A percentile compares a stretch with the other conserved stretches of the same genome.
Conservation (phyloP, 92 coral and sea anemone genomes). For the Palythoa grandiflora region DNA sequence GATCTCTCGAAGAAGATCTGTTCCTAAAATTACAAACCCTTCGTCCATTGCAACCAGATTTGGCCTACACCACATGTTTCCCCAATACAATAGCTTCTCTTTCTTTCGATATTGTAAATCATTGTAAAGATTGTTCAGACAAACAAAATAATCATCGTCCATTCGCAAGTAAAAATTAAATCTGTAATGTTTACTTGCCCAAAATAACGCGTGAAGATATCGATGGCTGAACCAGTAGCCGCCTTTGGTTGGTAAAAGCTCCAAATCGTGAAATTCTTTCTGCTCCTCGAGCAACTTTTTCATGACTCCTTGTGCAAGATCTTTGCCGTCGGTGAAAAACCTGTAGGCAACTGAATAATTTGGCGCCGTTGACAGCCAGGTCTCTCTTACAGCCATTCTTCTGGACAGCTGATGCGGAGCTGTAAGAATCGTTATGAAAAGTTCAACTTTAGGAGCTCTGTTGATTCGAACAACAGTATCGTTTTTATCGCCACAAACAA, state of each 20-base stretch:
- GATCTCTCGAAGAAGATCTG: conserved; percentile 55
- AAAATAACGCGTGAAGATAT: conserved; percentile 51
- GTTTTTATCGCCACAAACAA: conserved; percentile 41
- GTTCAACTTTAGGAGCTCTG: too few species aligned
- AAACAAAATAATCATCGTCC: conserved; percentile 68
- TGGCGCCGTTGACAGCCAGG: conserved; percentile 48
- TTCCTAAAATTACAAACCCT: conserved; percentile 55
- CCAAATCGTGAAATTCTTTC: conserved; percentile 33
- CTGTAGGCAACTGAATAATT: conserved; percentile 60
- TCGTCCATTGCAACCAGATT: conserved; percentile 69
- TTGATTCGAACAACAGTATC: too few species aligned
- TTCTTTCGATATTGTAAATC: conserved; percentile 63
- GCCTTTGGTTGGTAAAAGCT: conserved; percentile 44
- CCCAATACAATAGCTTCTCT: conserved; percentile 69
- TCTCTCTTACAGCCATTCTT: conserved; percentile 43
- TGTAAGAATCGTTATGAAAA: conserved; percentile 55
- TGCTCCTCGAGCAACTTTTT: conserved; percentile 35
- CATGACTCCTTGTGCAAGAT: conserved; percentile 26
- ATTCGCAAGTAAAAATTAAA: conserved; percentile 51
- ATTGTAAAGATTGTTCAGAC: conserved; percentile 57
- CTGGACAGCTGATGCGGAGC: conserved; percentile 39
- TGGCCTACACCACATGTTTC: conserved; percentile 55
- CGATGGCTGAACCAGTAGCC: conserved; percentile 59
- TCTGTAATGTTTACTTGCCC: conserved; percentile 58
- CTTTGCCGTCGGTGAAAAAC: conserved; percentile 61